Conservation (phyloP, 2,888 invertebrate species). For the Pristionchus exspectatus region DNA sequence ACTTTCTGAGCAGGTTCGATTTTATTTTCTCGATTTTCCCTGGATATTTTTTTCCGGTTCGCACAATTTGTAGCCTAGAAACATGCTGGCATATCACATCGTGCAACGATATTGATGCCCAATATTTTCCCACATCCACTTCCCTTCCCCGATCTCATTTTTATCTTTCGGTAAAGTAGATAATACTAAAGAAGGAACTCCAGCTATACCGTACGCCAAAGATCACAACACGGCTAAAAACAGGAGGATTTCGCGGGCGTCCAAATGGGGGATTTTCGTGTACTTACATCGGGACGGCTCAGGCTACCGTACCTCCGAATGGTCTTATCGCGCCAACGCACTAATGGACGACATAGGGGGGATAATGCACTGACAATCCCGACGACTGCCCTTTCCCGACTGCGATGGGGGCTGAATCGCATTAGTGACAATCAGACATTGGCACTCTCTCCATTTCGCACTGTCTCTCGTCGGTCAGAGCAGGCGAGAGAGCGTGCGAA, state of each 20-base stretch:
- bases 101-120: too few relatives aligned
- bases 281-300: background rate
- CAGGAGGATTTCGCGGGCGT: conserved; percentile 23
- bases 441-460: background rate
- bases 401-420: background rate
- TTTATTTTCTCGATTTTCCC: too few relatives aligned
- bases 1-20: too few relatives aligned
- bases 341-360: background rate
- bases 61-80: too few relatives aligned
- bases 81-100: too few relatives aligned
- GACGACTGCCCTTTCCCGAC: background rate
- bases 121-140: too few relatives aligned
- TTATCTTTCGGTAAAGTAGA: background rate
- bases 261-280: background rate
- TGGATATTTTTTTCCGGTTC: too few relatives aligned
- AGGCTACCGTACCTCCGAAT: background rate
- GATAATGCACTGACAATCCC: conserved; percentile 14
- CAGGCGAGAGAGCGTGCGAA: background rate
- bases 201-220: background rate
- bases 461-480: background rate
- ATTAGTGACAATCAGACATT: background rate
- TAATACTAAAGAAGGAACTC: background rate
- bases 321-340: background rate
- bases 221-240: background rate
- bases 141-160: too few relatives aligned